phyloP scores from a whole-genome alignment of 2,888 invertebrate species.

The Melipona beecheii region DNA sequence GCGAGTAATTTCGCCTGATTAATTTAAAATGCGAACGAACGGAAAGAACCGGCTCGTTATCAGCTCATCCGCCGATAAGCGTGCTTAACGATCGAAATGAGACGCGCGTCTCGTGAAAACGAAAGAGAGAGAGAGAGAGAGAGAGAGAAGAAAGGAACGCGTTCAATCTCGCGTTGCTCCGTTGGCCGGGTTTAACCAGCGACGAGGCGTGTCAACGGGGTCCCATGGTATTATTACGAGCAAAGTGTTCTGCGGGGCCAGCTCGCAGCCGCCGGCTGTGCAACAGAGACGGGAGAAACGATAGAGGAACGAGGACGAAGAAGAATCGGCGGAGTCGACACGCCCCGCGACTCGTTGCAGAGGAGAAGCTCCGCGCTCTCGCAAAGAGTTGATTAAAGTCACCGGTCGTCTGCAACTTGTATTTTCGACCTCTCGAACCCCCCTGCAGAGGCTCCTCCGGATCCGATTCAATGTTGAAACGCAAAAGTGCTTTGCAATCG shows the following conservation, averaged over 20 bases:
- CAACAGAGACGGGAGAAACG: neutral
- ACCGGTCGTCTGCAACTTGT: conserved; percentile 67
- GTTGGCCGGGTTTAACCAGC: conserved; percentile 63
- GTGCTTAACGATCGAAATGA: conserved; percentile 46
- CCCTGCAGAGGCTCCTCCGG: conserved; percentile 42
- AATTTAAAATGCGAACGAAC: conserved; percentile 37
- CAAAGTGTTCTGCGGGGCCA: conserved; percentile 53
- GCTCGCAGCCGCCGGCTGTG: conserved; percentile 43
- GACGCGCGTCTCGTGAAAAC: conserved; percentile 5
- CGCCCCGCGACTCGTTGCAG: conserved; percentile 68
- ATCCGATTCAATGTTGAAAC: conserved; percentile 65
- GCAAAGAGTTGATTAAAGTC: conserved; percentile 72
- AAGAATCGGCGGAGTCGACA: conserved; percentile 57
- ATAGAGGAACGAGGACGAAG: conserved; percentile 26
- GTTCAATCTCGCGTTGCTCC: conserved; percentile 42
- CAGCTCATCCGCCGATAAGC: conserved; percentile 39
- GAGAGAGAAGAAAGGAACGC: neutral
- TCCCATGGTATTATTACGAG: conserved; percentile 70
- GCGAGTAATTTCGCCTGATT: conserved; percentile 41
- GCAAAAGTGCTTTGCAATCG: conserved; percentile 72
- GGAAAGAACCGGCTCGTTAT: conserved; percentile 20
- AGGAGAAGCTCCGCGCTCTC: conserved; percentile 54
- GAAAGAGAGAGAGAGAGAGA: neutral
- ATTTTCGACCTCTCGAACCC: conserved; percentile 64
- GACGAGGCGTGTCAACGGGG: conserved; percentile 71